These are phyloP conservation scores for Desoria tigrina DNA, from an alignment of 2,888 invertebrate genomes.

Conservation along the genomic window DNA sequence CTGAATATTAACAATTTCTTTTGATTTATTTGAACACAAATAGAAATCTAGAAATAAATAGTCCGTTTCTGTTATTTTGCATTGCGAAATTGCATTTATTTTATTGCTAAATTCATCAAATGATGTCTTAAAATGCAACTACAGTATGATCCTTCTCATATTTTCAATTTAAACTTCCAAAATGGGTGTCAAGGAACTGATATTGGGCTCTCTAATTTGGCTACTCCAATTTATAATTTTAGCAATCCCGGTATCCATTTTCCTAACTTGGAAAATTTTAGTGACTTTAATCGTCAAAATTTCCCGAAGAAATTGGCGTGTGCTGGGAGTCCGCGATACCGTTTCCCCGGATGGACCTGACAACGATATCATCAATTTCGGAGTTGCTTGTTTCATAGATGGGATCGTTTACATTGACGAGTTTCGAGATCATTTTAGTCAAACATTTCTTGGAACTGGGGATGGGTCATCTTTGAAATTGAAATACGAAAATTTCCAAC, in stretches of 20 bases:
- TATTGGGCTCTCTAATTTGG: slow-evolving; percentile 19
- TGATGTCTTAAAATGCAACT: no score
- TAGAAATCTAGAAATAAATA: no score
- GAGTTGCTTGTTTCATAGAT: not conserved
- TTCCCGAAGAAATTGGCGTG: not conserved
- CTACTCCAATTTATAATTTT: slow-evolving; percentile 1
- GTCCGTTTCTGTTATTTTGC: no score
- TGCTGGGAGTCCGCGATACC: not conserved
- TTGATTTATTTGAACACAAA: no score
- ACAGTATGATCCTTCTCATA: no score
- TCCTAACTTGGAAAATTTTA: slow-evolving; percentile 11
- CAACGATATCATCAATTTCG: slow-evolving; percentile 15
- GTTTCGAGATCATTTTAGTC: slow-evolving; percentile 9
- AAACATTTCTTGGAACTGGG: slow-evolving; percentile 3
- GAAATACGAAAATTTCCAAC: slow-evolving; percentile 18
- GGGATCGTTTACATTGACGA: slow-evolving; percentile 4
- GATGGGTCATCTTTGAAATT: not conserved
- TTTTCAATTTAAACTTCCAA: no score
- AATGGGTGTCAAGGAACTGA: no score
- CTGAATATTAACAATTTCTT: no score
- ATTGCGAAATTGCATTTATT: no score
- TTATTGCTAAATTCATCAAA: no score
- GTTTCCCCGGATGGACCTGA: not conserved
- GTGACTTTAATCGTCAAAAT: slow-evolving; percentile 1
- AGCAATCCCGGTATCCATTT: slow-evolving; percentile 3